Evolutionary conservation across 1,140 invertebrate species (phyloP), one percentile per base, ranked within the genome.

Genomic region (Whitmania pigra): DNA sequence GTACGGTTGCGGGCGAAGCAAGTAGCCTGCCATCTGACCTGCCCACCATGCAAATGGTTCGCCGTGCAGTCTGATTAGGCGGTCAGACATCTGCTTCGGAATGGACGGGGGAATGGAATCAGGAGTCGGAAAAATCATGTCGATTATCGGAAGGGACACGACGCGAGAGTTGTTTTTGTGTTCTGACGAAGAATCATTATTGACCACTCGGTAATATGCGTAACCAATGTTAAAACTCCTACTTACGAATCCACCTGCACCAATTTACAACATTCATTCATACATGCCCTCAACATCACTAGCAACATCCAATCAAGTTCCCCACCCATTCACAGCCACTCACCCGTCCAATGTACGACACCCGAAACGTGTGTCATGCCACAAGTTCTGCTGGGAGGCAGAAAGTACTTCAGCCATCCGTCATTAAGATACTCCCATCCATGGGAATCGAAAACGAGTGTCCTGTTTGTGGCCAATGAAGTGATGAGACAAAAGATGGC

Each of bases 11-110:
- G 91, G 91, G 74, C 90, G 85, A 69, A 95, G 85, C 49, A 97
- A 83, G 82, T 92, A 97, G 77, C 90, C 90, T 0, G 96, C 83
- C 79, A 98, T 90, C 83, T 98, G 94, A 0, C 92, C 92, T 55
- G 97, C 88, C 92, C 94, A 99, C 94, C 95, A 99, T 27, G 93
- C 93, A 71, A 92, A 85, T 0, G 96, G 96, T 82, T 97, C 89
- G 1, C 94, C 94, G 82, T 99, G 92, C 40, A 95, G 82, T 75
- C 89, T 86, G n/a, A 86, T 85, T 17, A 97, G 83, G 72, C 90
- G 83, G 13, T 87, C 85, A 15, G 89, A 89, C 71, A 99, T 83
- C 80, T 98, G 93, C 77, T 89, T 88, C 0, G 96, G 96, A 77
- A 99, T 88, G 7, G 93, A 88, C 17, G 94, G 86, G n/a, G 96